Percentiles rank a stretch among this genome's conserved stretches.
Evolutionary conservation across 2,888 invertebrate genomes (phyloP).

Genomic region (Patella depressa): DNA sequence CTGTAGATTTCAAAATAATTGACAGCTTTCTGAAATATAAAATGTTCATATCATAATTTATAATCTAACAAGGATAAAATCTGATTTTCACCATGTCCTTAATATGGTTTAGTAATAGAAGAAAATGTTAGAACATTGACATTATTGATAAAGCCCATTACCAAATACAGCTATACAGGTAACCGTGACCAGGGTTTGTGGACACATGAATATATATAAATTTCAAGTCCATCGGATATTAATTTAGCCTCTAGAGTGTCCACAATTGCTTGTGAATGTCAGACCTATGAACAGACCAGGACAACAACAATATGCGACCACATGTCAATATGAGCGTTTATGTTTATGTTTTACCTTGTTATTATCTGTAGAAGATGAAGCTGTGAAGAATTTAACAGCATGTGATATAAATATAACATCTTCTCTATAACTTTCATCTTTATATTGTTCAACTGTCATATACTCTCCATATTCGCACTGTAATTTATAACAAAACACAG

Average conservation of each 20-base stretch:
- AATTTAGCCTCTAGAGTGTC: too few species aligned
- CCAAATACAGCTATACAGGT: too few species aligned
- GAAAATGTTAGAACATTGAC: too few species aligned
- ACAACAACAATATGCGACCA: too few species aligned
- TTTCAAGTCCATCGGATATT: too few species aligned
- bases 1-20: constrained; percentile 41
- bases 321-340: background rate
- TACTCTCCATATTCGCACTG: constrained; percentile 53
- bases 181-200: too few species aligned
- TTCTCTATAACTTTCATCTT: constrained; percentile 37
- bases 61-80: background rate
- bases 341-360: background rate
- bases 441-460: constrained; percentile 41
- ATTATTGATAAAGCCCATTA: too few species aligned
- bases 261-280: too few species aligned
- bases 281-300: too few species aligned
- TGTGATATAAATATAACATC: constrained; percentile 20
- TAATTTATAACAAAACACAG: constrained; percentile 12
- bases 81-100: too few species aligned
- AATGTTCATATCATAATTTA: background rate
- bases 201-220: too few species aligned
- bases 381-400: constrained; percentile 17
- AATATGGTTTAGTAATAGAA: too few species aligned
- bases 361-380: background rate
- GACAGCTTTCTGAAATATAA: constrained; percentile 33